These are phyloP conservation scores for Heliconius himera DNA, from an alignment of 1,140 invertebrate genomes.

Conservation along the genomic window DNA sequence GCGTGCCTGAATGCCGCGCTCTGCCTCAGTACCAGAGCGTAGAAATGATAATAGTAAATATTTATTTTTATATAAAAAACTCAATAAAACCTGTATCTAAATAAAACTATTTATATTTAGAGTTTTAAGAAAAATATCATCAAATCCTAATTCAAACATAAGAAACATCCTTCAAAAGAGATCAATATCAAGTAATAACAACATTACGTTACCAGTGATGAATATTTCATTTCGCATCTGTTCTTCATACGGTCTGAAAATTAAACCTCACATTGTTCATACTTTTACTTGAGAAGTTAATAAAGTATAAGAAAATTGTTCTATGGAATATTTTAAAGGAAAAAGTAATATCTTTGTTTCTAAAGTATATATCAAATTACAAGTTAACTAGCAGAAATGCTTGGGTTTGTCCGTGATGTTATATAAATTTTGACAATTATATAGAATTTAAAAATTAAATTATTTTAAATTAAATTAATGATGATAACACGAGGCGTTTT, in stretches of 20 bases:
- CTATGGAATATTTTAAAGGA: background rate
- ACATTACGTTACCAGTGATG: slow-evolving; percentile 4
- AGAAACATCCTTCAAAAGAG: too few relatives aligned
- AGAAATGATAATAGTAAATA: too few relatives aligned
- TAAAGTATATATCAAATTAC: background rate
- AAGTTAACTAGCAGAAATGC: background rate
- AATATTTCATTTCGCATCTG: slow-evolving; percentile 8
- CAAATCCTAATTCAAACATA: too few relatives aligned
- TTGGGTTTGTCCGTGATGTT: background rate
- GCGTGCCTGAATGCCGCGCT: too few relatives aligned
- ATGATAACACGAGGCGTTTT: too few relatives aligned
- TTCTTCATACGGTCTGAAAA: slow-evolving; percentile 14
- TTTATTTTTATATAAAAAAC: too few relatives aligned
- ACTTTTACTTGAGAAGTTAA: background rate
- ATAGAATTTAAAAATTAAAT: too few relatives aligned
- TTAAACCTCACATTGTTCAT: slow-evolving; percentile 10
- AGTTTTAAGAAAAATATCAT: too few relatives aligned
- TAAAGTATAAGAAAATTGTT: background rate
- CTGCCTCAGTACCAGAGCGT: too few relatives aligned
- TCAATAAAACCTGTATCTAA: too few relatives aligned
- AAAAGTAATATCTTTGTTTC: background rate
- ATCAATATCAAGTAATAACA: slow-evolving; percentile 3
- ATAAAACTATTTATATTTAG: too few relatives aligned
- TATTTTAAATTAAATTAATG: too few relatives aligned
- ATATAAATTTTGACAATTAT: background rate